Evolutionary conservation across 2,888 invertebrate species (phyloP), one percentile per base, ranked within the genome.

Genomic region (Caenorhabditis doughertyi): DNA sequence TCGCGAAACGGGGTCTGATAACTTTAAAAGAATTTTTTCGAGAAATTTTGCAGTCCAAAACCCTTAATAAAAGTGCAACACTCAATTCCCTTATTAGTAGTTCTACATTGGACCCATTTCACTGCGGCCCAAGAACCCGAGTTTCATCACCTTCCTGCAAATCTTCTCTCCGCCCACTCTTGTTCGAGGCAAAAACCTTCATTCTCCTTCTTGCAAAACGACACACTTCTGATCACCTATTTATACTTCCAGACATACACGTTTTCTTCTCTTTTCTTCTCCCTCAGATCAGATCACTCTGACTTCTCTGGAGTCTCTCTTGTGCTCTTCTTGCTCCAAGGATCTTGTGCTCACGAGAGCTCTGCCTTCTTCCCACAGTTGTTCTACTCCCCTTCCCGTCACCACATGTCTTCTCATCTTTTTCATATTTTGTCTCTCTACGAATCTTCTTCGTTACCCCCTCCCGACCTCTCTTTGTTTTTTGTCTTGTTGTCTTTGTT

Each of bases 181-280:
- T 47, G 44, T 47, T 47, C 44, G 18, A 18, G 13, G 16, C n/a
- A n/a, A n/a, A n/a, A 35, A 35, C 35, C 35, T 42, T 51, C n/a
- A n/a, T n/a, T n/a, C n/a, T 23, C 4, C 9, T 68, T 51, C 32
- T 9, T 73, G 42, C 53, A 73, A 73, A 64, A 29, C 27, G 44
- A 16, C 25, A 16, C 29, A 49, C 9, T 60, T 27, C 11, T 16
- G 27, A 29, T 64, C 64, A 27, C 47, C 62, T 77, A 70, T 64
- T 55, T 64, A 62, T 55, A 64, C 68, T 64, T 79, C 79, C 64
- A 70, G 68, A 68, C 68, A 44, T 51, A 47, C 62, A 53, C 51
- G 65, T 65, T 55, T 39, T 62, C 21, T 44, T 29, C 68, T 21
- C 39, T 23, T 49, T 21, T 32, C 27, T 21, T 39, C 58, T 49